These are phyloP conservation scores for Benthosema pterotum DNA, from an alignment of 2,797 vertebrate genomes.

Conservation along the genomic window DNA sequence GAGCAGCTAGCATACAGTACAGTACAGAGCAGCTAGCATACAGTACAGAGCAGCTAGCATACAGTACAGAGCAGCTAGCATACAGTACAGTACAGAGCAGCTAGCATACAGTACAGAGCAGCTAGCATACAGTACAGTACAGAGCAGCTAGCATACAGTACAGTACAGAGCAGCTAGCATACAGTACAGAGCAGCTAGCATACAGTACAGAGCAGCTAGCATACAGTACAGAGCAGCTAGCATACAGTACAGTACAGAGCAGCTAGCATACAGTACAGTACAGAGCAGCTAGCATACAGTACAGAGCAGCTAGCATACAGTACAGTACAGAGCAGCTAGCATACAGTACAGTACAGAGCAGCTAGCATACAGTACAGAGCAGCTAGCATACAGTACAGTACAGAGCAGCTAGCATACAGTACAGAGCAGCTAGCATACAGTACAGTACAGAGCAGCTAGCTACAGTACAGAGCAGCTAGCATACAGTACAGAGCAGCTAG, in stretches of 20 bases:
- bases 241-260: too few relatives aligned
- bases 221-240: not conserved
- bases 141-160: not conserved
- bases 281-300: not conserved
- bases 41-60: constrained; percentile 89
- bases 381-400: too few relatives aligned
- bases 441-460: not conserved
- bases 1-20: not conserved
- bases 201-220: constrained; percentile 64
- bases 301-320: not conserved
- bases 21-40: not conserved
- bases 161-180: not conserved
- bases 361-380: not conserved
- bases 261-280: constrained; percentile 85
- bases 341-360: constrained; percentile 74
- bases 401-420: constrained; percentile 88
- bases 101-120: constrained; percentile 78
- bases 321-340: constrained; percentile 91
- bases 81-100: not conserved
- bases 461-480: constrained; percentile 89
- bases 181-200: constrained; percentile 90
- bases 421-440: constrained; percentile 15
- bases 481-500: constrained; percentile 66
- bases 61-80: constrained; percentile 64
- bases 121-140: constrained; percentile 83